Evolutionary conservation across 2,797 vertebrate genomes (phyloP).

Genomic region (Pangasius mekongensis): DNA sequence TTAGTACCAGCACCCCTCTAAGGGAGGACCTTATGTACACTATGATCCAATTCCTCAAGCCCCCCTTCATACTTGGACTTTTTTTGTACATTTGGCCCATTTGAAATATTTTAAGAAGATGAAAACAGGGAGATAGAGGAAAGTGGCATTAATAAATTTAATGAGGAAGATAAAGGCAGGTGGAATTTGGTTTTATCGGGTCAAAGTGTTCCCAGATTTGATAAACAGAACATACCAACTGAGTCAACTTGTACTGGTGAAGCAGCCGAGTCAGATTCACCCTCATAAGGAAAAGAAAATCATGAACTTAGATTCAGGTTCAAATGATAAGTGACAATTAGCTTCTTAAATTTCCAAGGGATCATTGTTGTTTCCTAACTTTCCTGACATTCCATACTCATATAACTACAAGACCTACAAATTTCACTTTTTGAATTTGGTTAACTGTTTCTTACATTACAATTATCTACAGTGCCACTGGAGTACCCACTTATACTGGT

Average conservation of each 20-base stretch:
- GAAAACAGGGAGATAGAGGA: slow-evolving; percentile 41
- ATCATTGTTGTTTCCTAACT: not conserved
- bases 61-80: not conserved
- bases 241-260: slow-evolving; percentile 42
- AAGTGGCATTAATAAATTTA: slow-evolving; percentile 55
- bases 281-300: not conserved
- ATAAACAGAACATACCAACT: slow-evolving; percentile 43
- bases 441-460: not conserved
- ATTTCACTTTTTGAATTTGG: not conserved
- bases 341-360: not conserved
- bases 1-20: slow-evolving; percentile 21
- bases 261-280: slow-evolving; percentile 22
- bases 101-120: slow-evolving; percentile 43
- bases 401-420: not conserved
- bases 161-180: slow-evolving; percentile 26
- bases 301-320: not conserved
- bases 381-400: not conserved
- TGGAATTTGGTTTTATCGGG: slow-evolving; percentile 45
- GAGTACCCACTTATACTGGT: not conserved
- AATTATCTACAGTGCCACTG: no score
- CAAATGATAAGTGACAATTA: not conserved
- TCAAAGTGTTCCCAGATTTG: slow-evolving; percentile 34
- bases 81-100: slow-evolving; percentile 6
- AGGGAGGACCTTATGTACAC: slow-evolving; percentile 23
- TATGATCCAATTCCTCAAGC: not conserved